Evolutionary conservation across 1,140 invertebrate genomes (phyloP).

Genomic region (Radopholus similis): DNA sequence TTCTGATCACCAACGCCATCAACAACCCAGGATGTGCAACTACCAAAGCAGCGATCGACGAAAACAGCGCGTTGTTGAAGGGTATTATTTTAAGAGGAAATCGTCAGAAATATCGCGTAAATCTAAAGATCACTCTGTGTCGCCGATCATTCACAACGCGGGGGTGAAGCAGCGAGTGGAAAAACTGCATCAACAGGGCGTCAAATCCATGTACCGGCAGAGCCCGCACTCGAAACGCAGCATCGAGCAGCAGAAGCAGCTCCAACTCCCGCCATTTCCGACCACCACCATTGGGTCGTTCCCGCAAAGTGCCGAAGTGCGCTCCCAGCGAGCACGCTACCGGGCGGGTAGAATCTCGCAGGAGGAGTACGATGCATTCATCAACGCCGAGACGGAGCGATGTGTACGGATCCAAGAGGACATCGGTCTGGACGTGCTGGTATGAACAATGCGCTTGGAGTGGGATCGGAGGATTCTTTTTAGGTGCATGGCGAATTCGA

Average conservation of each 20-base stretch:
- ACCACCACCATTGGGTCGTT: constrained; percentile 32
- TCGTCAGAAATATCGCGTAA: too few relatives aligned
- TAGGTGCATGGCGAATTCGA: constrained; percentile 28
- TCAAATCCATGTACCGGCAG: constrained; percentile 6
- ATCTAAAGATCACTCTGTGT: constrained; percentile 15
- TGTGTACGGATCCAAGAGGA: constrained; percentile 19
- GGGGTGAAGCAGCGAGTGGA: neutral
- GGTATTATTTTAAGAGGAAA: too few relatives aligned
- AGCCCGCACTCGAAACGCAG: neutral
- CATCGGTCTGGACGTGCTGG: constrained; percentile 28
- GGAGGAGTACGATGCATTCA: constrained; percentile 17
- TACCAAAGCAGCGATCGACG: neutral
- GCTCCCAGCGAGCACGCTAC: constrained; percentile 3
- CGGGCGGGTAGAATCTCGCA: constrained; percentile 19
- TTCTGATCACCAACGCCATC: too few relatives aligned
- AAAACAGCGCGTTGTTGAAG: neutral
- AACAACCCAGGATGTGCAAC: neutral
- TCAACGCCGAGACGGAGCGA: constrained; percentile 24
- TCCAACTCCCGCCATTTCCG: constrained; percentile 23
- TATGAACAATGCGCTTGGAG: too few relatives aligned
- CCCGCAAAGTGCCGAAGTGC: constrained; percentile 27
- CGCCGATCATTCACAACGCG: constrained; percentile 13
- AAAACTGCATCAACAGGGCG: neutral
- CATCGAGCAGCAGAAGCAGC: constrained; percentile 10
- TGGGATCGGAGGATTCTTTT: too few relatives aligned